Conservation (phyloP, 2,888 invertebrate species). For the Microdon myrmicae region DNA sequence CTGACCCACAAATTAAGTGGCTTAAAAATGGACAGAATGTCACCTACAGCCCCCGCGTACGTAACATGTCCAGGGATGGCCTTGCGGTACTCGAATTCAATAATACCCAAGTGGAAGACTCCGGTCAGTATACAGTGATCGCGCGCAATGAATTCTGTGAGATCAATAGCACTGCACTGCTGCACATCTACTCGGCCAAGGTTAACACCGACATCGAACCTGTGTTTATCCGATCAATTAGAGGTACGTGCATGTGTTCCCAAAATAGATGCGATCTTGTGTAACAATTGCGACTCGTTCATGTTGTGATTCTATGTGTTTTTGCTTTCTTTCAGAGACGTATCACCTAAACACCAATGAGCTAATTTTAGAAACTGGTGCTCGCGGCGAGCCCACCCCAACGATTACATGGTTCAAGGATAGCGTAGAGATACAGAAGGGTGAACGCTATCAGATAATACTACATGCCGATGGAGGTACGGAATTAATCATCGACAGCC, state of each 20-base stretch:
- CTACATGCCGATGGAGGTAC: constrained; percentile 81
- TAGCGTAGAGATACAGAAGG: constrained; percentile 70
- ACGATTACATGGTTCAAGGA: constrained; percentile 82
- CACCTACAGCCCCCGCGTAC: constrained; percentile 61
- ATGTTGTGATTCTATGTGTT: not conserved
- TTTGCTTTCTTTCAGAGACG: constrained; percentile 69
- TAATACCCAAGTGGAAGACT: constrained; percentile 75
- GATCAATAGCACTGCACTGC: constrained; percentile 74
- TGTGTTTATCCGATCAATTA: constrained; percentile 79
- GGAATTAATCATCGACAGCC: constrained; percentile 75
- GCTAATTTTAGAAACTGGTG: constrained; percentile 79
- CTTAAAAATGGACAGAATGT: constrained; percentile 74
- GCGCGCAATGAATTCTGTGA: constrained; percentile 81
- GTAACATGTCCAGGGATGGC: constrained; percentile 70
- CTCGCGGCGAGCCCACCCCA: constrained; percentile 79
- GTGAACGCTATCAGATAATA: constrained; percentile 73
- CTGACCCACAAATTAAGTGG: constrained; percentile 80
- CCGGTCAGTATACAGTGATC: constrained; percentile 82
- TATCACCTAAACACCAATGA: constrained; percentile 80
- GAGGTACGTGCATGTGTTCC: constrained; percentile 69
- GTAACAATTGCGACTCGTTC: constrained; percentile 14
- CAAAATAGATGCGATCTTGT: constrained; percentile 40
- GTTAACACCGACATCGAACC: constrained; percentile 73
- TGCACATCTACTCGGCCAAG: constrained; percentile 74
- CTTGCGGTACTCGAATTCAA: constrained; percentile 79